phyloP scores from a whole-genome alignment of 2,888 invertebrate genomes.

The Stomorhina lunata region DNA sequence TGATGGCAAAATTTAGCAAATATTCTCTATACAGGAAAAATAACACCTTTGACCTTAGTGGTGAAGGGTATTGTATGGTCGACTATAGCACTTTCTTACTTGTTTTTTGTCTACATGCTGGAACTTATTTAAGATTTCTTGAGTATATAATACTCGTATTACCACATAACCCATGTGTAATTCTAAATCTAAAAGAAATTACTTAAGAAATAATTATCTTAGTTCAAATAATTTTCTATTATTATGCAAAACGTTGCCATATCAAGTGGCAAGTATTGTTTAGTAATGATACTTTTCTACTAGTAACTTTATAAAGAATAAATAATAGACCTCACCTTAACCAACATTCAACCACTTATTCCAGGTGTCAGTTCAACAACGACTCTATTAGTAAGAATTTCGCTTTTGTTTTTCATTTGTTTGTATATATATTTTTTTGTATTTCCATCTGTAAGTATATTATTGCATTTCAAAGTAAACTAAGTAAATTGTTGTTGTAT shows the following conservation, averaged over 20 bases:
- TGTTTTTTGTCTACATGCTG: too few species aligned
- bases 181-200: too few species aligned
- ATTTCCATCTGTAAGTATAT: too few species aligned
- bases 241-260: neutral
- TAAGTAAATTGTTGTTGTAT: slow-evolving; percentile 15
- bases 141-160: too few species aligned
- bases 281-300: slow-evolving; percentile 5
- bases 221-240: neutral
- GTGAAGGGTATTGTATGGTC: too few species aligned
- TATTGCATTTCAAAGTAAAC: slow-evolving; percentile 12
- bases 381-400: slow-evolving; percentile 61
- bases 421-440: too few species aligned
- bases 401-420: slow-evolving; percentile 36
- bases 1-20: too few species aligned
- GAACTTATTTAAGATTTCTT: too few species aligned
- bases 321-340: slow-evolving; percentile 64
- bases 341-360: slow-evolving; percentile 28
- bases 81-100: too few species aligned
- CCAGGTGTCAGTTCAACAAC: slow-evolving; percentile 63
- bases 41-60: too few species aligned
- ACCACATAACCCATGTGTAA: too few species aligned
- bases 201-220: neutral
- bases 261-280: slow-evolving; percentile 19
- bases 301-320: slow-evolving; percentile 2
- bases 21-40: too few species aligned